Evolutionary conservation across 2,888 invertebrate genomes (phyloP), one percentile per base, ranked within the genome.

Genomic region (Galerucella pusilla): DNA sequence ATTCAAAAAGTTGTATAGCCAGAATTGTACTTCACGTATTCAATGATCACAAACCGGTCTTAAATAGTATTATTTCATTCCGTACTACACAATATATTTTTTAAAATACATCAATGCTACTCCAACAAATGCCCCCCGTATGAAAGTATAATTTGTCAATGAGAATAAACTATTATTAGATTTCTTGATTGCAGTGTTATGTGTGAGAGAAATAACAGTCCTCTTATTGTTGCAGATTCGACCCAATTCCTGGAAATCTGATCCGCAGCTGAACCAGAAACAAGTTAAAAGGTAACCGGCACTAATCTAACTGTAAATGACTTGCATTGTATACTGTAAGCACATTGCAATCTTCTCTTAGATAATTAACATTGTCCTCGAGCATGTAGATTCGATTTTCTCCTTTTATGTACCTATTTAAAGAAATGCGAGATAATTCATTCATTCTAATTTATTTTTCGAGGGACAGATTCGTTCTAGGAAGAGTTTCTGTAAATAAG

Each of bases 191-290:
- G 68, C 67, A 71, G 71, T 71, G 63, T 54, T n/a, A 20, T 65
- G 68, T 52, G 54, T n/a, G 59, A 71, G 68, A 72, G 63, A 63
- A 69, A 59, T 54, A 71, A 76, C 73, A 71, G 76, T 45, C 68
- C 35, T 77, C 46, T 78, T 72, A 76, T 78, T 79, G 76, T 79
- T 79, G 70, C 85, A 87, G 87, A 82, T 87, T 77, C 85, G 85
- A 71, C 86, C 86, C 64, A 85, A 84, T 76, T 78, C 85, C 28
- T 88, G 88, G 88, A 87, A 87, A 80, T 87, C 87, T 46, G 88
- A 87, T 74, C 83, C 87, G 9, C 85, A 87, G 74, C 79, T 87
- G 75, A 85, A 86, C 75, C 83, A 85, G 74, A 87, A 87, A 79
- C 86, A 86, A 79, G 83, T 83, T 73, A 85, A 84, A 80, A 86